Evolutionary conservation across 2,797 vertebrate genomes (phyloP), one percentile per base, ranked within the genome.

Genomic region (Nyctalus aviator): DNA sequence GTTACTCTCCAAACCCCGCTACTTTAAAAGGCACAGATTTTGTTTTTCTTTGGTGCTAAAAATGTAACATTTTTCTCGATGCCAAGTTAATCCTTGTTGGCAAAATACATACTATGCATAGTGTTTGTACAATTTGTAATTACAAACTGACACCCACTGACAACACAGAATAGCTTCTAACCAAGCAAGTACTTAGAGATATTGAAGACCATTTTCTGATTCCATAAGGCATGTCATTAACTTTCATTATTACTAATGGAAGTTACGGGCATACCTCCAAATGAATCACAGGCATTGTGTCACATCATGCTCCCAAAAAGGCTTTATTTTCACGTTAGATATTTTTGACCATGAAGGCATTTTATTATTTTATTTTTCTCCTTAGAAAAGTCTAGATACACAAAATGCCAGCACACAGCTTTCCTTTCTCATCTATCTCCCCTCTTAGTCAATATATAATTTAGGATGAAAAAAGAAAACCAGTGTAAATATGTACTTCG

Each of bases 201-300:
- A 95, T 88, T 83, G 90, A 96, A 96, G 91, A 94, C 95, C 93
- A 96, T 93, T 97, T 95, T 97, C 93, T 84, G 85, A 90, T 93
- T 83, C 78, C 93, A 91, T 95, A 95, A 97, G 94, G 37, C 95
- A 94, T 90, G 83, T 82, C 94, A 97, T 97, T 97, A 96, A 96
- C 95, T 95, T 97, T 90, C 96, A 97, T 97, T 97, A 97, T 90
- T 97, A 92, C 96, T 96, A 97, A 95, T 97, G 83, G 83, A 90
- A 96, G 90, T 90, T 94, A 94, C 25, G 57, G 95, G 96, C 96
- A 71, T 84, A 77, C 72, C 79, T 97, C 96, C 97, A 97, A 96
- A 46, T 55, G 94, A 97, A 95, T 95, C 85, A 90, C 41, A 93
- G 62, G 72, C 93, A 94, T 37, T 78, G 72, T 94, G 73, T 93